phyloP scores from a whole-genome alignment of 1,140 invertebrate species.

The Cyphomyrmex costatus region DNA sequence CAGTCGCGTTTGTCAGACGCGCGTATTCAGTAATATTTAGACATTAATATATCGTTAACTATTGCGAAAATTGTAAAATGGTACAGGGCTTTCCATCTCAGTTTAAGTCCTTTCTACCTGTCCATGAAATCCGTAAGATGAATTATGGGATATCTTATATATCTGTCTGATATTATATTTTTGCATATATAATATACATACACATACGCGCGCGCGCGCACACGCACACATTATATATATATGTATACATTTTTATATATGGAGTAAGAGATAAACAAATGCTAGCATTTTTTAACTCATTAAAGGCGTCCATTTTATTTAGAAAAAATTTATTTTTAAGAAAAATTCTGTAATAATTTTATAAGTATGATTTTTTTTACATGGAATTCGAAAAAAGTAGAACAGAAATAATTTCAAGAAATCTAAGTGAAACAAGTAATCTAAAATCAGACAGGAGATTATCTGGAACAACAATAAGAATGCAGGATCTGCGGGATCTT shows the following conservation, averaged over 20 bases:
- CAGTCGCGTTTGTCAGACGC: too few relatives aligned
- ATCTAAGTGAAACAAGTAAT: neutral
- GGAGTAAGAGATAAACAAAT: slow-evolving; percentile 31
- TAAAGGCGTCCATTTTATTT: slow-evolving; percentile 3
- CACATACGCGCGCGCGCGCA: neutral
- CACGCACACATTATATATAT: neutral
- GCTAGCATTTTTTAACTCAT: slow-evolving; percentile 24
- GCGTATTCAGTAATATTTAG: too few relatives aligned
- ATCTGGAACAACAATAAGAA: neutral
- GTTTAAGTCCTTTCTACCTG: too few relatives aligned
- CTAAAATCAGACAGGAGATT: neutral
- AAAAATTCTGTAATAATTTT: neutral
- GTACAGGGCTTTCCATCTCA: too few relatives aligned
- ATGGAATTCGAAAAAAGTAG: neutral
- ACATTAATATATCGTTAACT: too few relatives aligned
- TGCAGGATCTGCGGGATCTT: neutral
- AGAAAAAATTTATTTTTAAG: neutral
- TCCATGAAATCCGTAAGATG: too few relatives aligned
- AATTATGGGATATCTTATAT: too few relatives aligned
- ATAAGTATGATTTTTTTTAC: neutral
- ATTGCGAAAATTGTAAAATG: too few relatives aligned
- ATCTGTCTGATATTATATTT: too few relatives aligned
- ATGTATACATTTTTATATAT: neutral
- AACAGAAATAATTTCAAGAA: neutral
- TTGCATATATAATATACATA: too few relatives aligned